These are phyloP conservation scores for Anniella stebbinsi DNA, from an alignment of 2,797 vertebrate species.

Conservation along the genomic window DNA sequence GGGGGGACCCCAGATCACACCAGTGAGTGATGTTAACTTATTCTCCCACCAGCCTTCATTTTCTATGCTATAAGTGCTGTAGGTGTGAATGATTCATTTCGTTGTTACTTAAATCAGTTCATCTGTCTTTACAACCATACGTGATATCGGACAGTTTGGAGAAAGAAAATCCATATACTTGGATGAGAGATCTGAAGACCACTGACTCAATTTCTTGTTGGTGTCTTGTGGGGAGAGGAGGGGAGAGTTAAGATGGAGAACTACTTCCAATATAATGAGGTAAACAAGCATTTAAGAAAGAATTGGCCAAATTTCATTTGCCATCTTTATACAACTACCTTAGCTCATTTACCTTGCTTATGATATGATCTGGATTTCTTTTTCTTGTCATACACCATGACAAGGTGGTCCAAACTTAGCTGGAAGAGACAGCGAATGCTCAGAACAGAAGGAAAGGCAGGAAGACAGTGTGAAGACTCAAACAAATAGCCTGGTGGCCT, in stretches of 20 bases:
- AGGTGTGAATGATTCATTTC: conserved; percentile 32
- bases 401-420: neutral
- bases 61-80: conserved; percentile 18
- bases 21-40: conserved; percentile 12
- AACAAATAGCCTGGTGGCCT: neutral
- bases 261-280: neutral
- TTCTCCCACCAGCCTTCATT: conserved; percentile 34
- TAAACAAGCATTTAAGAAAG: neutral
- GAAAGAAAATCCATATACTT: conserved; percentile 33
- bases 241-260: neutral
- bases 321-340: neutral
- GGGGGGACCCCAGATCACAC: too few relatives aligned
- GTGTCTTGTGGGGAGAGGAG: neutral
- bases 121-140: conserved; percentile 45
- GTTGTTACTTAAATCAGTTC: conserved; percentile 48
- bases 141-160: conserved; percentile 17
- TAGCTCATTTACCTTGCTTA: neutral
- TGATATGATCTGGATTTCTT: neutral
- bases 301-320: neutral
- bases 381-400: neutral
- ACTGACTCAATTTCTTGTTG: conserved; percentile 14
- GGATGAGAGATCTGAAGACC: conserved; percentile 38
- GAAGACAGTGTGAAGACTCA: neutral
- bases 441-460: neutral
- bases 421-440: neutral